Conservation (phyloP, 2,797 vertebrate species). For the Coluber constrictor region DNA sequence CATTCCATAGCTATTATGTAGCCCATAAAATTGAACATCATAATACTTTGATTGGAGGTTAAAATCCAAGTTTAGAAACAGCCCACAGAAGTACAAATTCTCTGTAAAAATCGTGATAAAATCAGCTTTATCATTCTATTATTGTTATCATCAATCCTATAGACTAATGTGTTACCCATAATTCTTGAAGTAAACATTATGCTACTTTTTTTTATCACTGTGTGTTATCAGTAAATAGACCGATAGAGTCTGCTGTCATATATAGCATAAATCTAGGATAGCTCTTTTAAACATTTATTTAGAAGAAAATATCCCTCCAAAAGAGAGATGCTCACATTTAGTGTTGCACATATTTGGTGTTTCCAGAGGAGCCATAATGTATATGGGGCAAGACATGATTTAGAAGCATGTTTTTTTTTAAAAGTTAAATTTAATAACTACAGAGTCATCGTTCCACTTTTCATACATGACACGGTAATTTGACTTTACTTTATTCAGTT, state of each 20-base stretch:
- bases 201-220: not conserved
- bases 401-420: not conserved
- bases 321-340: not conserved
- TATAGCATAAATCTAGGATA: slow-evolving; percentile 27
- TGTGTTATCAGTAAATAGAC: slow-evolving; percentile 4
- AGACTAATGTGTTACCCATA: slow-evolving; percentile 30
- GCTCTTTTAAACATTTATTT: slow-evolving; percentile 18
- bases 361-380: not conserved
- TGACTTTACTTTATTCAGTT: not conserved
- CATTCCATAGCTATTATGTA: slow-evolving; percentile 17
- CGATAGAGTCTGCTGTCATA: slow-evolving; percentile 4
- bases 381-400: not conserved
- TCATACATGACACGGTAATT: not conserved
- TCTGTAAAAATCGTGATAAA: not conserved
- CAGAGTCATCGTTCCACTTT: not conserved
- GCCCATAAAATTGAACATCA: slow-evolving; percentile 34
- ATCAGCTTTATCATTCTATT: slow-evolving; percentile 32
- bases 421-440: not conserved
- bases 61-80: slow-evolving; percentile 48
- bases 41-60: slow-evolving; percentile 34
- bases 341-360: not conserved
- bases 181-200: slow-evolving; percentile 31
- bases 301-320: not conserved
- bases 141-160: slow-evolving; percentile 4
- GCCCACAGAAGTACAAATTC: slow-evolving; percentile 35